phyloP scores from a whole-genome alignment of 2,797 vertebrate species.

The Podargus strigoides region DNA sequence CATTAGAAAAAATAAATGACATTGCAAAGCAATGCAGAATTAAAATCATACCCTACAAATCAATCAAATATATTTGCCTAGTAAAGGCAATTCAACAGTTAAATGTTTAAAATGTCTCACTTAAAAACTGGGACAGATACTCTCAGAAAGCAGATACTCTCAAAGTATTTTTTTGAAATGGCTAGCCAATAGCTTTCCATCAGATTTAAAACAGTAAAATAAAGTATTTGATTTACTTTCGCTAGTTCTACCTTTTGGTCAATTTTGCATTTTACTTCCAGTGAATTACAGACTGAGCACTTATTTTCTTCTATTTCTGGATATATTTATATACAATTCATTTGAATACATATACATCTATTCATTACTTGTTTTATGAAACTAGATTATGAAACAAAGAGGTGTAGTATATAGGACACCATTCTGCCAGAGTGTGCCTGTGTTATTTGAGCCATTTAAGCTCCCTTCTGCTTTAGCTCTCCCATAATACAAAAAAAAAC shows the following conservation, averaged over 20 bases:
- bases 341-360: not conserved
- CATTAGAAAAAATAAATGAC: not conserved
- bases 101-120: not conserved
- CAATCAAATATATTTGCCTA: not conserved
- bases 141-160: not conserved
- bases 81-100: not conserved
- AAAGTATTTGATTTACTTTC: not conserved
- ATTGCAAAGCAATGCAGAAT: not conserved
- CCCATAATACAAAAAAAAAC: not conserved
- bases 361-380: not conserved
- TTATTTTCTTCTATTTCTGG: not conserved
- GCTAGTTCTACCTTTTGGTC: not conserved
- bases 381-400: not conserved
- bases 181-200: not conserved
- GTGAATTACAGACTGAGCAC: not conserved
- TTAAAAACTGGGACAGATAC: not conserved
- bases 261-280: not conserved
- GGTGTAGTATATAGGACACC: not conserved
- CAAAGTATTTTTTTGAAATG: not conserved
- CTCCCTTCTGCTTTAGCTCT: not conserved
- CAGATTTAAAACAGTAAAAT: not conserved
- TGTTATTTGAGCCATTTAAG: not conserved
- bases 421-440: not conserved
- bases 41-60: not conserved
- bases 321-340: not conserved